phyloP scores from a whole-genome alignment of 2,888 invertebrate genomes.

The Drosophila vallismaia region DNA sequence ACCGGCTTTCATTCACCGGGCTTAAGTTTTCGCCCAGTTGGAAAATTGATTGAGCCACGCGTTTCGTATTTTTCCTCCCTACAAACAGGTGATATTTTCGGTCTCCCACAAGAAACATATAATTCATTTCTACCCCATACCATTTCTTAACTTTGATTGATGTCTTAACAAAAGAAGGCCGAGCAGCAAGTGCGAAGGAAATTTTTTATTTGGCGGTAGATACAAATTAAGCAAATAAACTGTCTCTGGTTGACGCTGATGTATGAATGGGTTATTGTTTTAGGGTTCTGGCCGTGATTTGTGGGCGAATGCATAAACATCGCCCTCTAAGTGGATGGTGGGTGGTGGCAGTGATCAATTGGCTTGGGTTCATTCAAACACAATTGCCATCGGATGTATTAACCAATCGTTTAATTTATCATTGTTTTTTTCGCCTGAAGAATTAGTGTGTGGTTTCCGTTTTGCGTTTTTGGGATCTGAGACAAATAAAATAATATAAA shows the following conservation, averaged over 20 bases:
- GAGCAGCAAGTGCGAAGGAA: constrained; percentile 34
- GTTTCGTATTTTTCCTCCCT: constrained; percentile 33
- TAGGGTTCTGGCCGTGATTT: constrained; percentile 25
- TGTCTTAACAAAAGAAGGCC: constrained; percentile 42
- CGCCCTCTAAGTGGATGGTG: constrained; percentile 31
- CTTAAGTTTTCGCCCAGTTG: constrained; percentile 69
- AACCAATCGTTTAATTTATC: constrained; percentile 22
- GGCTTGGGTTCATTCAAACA: constrained; percentile 13
- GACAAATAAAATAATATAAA: too few species aligned
- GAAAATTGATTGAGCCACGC: constrained; percentile 75
- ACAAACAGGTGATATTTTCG: constrained; percentile 51
- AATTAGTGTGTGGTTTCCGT: not conserved
- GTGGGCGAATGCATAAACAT: constrained; percentile 23
- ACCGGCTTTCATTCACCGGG: constrained; percentile 38
- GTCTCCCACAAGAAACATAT: constrained; percentile 43
- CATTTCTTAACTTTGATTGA: constrained; percentile 59
- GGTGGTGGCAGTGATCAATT: constrained; percentile 46
- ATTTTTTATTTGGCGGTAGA: constrained; percentile 33
- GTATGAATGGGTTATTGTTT: constrained; percentile 55
- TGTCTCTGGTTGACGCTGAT: constrained; percentile 67
- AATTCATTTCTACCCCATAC: constrained; percentile 49
- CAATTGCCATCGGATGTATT: constrained; percentile 37
- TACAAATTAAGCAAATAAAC: constrained; percentile 71
- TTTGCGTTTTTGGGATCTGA: not conserved
- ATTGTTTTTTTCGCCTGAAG: not conserved